Percentiles rank a stretch among this genome's conserved stretches.
Conservation (phyloP, 2,113 vertebrate species). For the Sminthopsis crassicaudata region DNA sequence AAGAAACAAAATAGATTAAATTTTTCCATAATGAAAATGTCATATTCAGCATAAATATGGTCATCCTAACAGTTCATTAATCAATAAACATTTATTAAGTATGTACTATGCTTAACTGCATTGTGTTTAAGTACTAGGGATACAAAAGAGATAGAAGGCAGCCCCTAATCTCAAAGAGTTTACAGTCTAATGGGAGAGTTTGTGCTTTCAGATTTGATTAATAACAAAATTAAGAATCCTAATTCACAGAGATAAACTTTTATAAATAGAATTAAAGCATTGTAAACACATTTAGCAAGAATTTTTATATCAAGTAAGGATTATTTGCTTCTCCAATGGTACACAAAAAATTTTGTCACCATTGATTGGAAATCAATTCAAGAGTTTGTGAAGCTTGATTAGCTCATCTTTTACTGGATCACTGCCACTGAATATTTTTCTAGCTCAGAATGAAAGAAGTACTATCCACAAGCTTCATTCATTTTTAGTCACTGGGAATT, state of each 20-base stretch:
- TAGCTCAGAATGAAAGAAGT: neutral
- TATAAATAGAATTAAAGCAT: neutral
- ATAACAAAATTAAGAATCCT: neutral
- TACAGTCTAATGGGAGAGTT: neutral
- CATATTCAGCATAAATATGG: neutral
- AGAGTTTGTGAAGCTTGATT: neutral
- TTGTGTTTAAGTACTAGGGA: neutral
- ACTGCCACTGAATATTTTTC: neutral
- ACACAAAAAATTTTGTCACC: neutral
- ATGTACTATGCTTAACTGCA: neutral
- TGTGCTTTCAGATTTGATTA: neutral
- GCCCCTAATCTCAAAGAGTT: neutral
- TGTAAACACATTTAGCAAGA: neutral
- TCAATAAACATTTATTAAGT: neutral
- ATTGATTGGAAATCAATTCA: neutral
- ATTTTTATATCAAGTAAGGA: neutral
- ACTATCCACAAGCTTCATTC: neutral
- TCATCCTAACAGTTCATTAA: neutral
- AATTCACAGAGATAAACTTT: neutral
- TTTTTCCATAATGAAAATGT: neutral
- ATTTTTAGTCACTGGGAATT: neutral
- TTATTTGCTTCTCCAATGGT: neutral
- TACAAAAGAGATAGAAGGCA: neutral
- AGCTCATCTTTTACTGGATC: neutral
- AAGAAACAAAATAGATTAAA: neutral